Evolutionary conservation across 2,888 invertebrate genomes (phyloP).

Genomic region (Ashinkailepas kermadecensis): DNA sequence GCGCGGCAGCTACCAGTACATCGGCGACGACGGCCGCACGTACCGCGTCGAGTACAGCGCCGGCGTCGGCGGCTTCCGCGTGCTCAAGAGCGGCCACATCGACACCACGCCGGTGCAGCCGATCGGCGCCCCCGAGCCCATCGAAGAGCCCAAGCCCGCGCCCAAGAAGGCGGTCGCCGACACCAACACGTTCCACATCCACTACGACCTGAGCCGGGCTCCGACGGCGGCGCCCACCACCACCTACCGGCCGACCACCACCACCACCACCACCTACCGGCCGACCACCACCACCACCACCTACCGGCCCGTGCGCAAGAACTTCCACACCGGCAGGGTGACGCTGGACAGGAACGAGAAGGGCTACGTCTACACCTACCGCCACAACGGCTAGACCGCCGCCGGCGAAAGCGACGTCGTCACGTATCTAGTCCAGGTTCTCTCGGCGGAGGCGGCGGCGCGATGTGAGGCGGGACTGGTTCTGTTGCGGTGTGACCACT

Average conservation of each 20-base stretch:
- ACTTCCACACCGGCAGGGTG: conserved; percentile 15
- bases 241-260: neutral
- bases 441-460: too few species aligned
- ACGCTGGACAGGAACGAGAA: neutral
- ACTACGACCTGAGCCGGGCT: conserved; percentile 5
- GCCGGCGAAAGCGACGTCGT: too few species aligned
- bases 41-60: conserved; percentile 22
- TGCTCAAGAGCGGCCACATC: neutral
- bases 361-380: conserved; percentile 12
- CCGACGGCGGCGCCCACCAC: neutral
- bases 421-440: neutral
- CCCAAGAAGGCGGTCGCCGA: too few species aligned
- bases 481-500: too few species aligned
- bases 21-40: neutral
- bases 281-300: neutral
- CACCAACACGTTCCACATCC: neutral
- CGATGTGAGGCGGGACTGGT: neutral
- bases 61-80: conserved; percentile 6
- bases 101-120: neutral
- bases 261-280: neutral
- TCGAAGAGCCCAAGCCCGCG: neutral
- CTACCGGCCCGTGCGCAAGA: neutral
- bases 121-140: neutral
- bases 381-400: neutral
- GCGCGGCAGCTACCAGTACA: neutral